Evolutionary conservation across 2,113 vertebrate species (phyloP), one percentile per base, ranked within the genome.

Genomic region (Hyperopisus bebe): DNA sequence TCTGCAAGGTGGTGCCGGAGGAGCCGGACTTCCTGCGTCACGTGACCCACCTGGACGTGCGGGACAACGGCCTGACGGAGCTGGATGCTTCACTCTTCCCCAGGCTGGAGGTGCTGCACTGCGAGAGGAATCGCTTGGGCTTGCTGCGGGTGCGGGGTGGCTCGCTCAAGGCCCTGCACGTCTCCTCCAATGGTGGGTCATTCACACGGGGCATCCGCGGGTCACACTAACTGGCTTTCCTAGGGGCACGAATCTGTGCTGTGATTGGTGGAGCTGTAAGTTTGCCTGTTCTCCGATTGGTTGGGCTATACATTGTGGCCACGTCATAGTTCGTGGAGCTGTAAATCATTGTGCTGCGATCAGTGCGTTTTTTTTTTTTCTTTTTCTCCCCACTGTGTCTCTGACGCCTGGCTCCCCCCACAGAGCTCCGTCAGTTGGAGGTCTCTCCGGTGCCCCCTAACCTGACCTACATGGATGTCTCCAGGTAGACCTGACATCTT

Each of bases 61-160:
- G 98, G 89, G 98, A 99, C 93, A 99, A 99, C 94, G 94, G 96
- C 90, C 97, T 99, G 70, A 94, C 89, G 3, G 96, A 97, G 27
- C 95, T 99, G 89, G 97, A 99, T 1, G 97, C 96, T 39, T 96
- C 96, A 0, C 90, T 97, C 91, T 98, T 99, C 93, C 97, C 96
- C 91, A 96, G 96, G 0, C 95, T 99, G n/a, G 98, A 99, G 93
- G 96, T 99, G 90, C 94, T 99, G 19, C 98, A 98, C 96, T 99
- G 98, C 91, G 98, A 99, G 93, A 95, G 98, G 92, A 99, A 99
- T 92, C 94, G 95, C 27, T 94, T 99, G 93, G 90, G 93, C n/a
- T 95, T 94, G 42, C 94, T 99, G 80, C 97, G 94, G 92, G 93
- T 97, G 93, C 97, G 97, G 47, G 98, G 98, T 48, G 96, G 95